Percentiles rank a stretch among this genome's conserved stretches.
These are phyloP conservation scores for Amiota communis DNA, from an alignment of 2,888 invertebrate species.

Conservation along the genomic window DNA sequence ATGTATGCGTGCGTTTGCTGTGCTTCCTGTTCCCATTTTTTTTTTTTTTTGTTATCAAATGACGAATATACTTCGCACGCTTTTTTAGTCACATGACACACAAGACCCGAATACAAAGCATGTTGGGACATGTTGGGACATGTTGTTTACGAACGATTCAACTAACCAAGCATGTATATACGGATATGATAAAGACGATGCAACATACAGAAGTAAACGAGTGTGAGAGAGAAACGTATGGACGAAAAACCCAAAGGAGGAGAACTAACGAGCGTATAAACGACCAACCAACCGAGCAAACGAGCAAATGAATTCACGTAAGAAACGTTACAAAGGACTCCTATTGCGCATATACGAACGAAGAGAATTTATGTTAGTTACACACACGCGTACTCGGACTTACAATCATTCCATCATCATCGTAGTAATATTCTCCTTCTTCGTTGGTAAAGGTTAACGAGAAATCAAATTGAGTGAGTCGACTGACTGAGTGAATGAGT, in stretches of 20 bases:
- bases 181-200: no score
- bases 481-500: no score
- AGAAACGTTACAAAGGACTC: no score
- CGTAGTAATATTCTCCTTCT: neutral
- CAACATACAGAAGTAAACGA: no score
- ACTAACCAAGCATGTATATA: no score
- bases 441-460: neutral
- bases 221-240: neutral
- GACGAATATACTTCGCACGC: slow-evolving; percentile 57
- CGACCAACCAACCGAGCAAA: no score
- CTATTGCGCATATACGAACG: no score
- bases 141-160: no score
- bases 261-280: neutral
- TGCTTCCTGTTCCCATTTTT: slow-evolving; percentile 4
- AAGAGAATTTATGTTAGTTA: no score
- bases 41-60: neutral
- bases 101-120: slow-evolving; percentile 17
- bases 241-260: neutral
- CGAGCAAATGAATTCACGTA: no score
- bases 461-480: no score
- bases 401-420: neutral
- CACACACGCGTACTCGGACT: neutral
- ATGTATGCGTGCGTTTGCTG: slow-evolving; percentile 34
- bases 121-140: slow-evolving; percentile 13
- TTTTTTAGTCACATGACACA: slow-evolving; percentile 61